These are phyloP conservation scores for Ectobius pallidus DNA, from an alignment of 2,888 invertebrate species.

Conservation along the genomic window DNA sequence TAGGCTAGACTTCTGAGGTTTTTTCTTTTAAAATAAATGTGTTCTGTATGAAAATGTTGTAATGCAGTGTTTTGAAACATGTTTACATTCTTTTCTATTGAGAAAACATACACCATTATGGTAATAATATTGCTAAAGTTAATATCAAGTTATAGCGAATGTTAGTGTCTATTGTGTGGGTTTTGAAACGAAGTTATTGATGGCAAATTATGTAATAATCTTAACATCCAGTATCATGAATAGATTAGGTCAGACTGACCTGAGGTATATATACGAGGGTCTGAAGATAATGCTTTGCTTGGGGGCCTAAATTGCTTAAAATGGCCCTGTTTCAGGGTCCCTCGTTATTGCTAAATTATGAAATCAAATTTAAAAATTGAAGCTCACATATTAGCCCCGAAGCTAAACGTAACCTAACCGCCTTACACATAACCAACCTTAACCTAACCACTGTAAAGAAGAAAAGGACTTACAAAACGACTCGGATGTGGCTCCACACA, in stretches of 20 bases:
- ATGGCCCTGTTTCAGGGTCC: too few species aligned
- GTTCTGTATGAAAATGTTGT: not conserved
- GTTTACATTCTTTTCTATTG: not conserved
- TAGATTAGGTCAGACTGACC: not conserved
- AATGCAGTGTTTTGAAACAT: not conserved
- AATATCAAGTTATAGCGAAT: not conserved
- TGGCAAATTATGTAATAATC: not conserved
- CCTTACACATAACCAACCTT: too few species aligned
- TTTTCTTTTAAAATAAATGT: not conserved
- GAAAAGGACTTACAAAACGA: too few species aligned
- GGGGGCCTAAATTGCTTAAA: not conserved
- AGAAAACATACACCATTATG: not conserved
- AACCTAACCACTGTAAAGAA: too few species aligned
- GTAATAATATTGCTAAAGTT: not conserved
- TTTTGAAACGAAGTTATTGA: not conserved
- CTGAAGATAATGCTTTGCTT: not conserved
- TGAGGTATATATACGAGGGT: not conserved
- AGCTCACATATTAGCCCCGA: too few species aligned
- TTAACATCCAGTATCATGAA: not conserved
- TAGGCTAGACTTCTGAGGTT: not conserved
- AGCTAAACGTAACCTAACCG: too few species aligned
- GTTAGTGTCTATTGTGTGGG: not conserved
- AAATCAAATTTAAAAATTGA: too few species aligned
- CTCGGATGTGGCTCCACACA: too few species aligned
- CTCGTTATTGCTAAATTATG: too few species aligned